Evolutionary conservation across 2,888 invertebrate genomes (phyloP), one percentile per base, ranked within the genome.

Genomic region (Scaptomyza flava): DNA sequence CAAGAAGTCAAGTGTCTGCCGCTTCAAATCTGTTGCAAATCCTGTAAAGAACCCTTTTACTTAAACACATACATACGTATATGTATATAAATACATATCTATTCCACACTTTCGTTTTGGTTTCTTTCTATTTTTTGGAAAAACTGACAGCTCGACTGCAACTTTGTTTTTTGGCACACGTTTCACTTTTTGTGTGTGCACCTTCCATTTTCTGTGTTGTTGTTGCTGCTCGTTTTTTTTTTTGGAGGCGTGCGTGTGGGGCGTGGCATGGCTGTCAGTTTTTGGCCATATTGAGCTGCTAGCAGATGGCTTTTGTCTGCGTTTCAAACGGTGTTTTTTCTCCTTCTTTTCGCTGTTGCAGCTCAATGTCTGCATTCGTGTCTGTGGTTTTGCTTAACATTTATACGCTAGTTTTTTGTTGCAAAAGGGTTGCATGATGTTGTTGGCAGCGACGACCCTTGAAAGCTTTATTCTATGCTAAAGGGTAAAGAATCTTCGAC

Each of bases 331-430:
- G 48, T 33, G 52, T 58, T 54, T 66, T 63, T 52, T 52, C 63
- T 45, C 42, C 38, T 43, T 20, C 42, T 45, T 41, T 57, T 60
- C 61, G 11, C 9, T 66, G 70, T 58, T 58, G 54, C 59, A 52
- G 65, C 68, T 60, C 66, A 56, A 48, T 68, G 79, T 79, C 64
- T 47, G 74, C 60, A 53, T 43, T 59, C 54, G 60, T 81, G 74
- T 75, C 81, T 88, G 87, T 86, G 84, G 84, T 79, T 67, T 74
- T 87, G 84, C 87, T 77, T 64, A 83, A 84, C 84, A 84, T 86
- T 88, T 71, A 80, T 86, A 78, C 53, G 61, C 68, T 67, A 69
- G 79, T 70, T 74, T 53, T 36, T 38, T 8, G 3, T 38, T 50
- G 5, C 0, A 17, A 1, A n/a, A 33, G 20, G 20, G 20, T 50